A percentile compares a stretch with the other conserved stretches of the same genome.
Evolutionary conservation across 2,888 invertebrate species (phyloP).

Genomic region (Hecatera dysodea): DNA sequence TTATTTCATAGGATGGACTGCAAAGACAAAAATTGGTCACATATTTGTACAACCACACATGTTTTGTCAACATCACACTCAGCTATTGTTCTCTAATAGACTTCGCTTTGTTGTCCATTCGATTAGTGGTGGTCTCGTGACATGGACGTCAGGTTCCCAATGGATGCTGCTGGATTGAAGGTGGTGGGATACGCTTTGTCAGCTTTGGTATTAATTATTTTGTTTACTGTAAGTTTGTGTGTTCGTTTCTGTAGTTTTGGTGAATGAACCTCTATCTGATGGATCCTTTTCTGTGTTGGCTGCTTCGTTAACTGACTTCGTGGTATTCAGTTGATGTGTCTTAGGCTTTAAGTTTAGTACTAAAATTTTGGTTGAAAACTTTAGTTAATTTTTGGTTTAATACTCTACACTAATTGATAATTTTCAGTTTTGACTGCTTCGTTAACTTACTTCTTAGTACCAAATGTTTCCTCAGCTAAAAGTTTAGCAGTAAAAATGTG

Average conservation of each 20-base stretch:
- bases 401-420: too few relatives aligned
- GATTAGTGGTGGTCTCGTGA: conserved; percentile 65
- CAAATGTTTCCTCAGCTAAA: not conserved
- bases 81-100: conserved; percentile 46
- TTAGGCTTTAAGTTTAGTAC: not conserved
- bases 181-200: conserved; percentile 73
- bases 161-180: conserved; percentile 67
- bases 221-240: conserved; percentile 46
- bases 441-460: not conserved
- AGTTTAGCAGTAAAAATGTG: not conserved
- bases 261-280: not conserved
- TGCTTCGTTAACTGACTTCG: not conserved
- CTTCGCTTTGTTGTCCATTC: conserved; percentile 23
- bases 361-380: not conserved
- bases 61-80: conserved; percentile 44
- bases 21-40: conserved; percentile 12
- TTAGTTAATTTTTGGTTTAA: too few relatives aligned
- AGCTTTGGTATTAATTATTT: conserved; percentile 70
- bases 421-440: not conserved
- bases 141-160: conserved; percentile 68
- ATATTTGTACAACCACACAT: conserved; percentile 37
- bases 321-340: not conserved
- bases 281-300: not conserved
- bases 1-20: not conserved
- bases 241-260: conserved; percentile 11